Evolutionary conservation across 2,113 vertebrate genomes (phyloP).

Genomic region (Gymnorhina tibicen): DNA sequence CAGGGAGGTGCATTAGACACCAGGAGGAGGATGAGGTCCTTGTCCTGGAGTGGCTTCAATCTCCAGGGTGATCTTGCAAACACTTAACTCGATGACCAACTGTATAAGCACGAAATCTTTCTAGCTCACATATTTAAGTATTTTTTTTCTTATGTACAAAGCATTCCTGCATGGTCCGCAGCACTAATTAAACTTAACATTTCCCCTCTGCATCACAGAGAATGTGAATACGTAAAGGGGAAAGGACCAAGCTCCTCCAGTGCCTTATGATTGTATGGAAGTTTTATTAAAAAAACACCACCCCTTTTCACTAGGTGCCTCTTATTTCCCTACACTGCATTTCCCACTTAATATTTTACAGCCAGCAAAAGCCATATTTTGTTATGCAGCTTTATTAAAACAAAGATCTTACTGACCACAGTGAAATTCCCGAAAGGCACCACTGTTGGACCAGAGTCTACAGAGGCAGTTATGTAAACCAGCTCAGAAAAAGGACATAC

Average conservation of each 20-base stretch:
- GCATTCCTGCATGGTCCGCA: neutral
- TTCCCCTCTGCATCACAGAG: neutral
- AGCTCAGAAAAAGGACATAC: conserved; percentile 44
- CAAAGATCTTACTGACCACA: conserved; percentile 38
- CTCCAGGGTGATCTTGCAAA: conserved; percentile 50
- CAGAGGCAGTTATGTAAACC: conserved; percentile 44
- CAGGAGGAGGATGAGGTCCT: conserved; percentile 51
- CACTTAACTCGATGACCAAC: conserved; percentile 50
- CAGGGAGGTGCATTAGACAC: conserved; percentile 51
- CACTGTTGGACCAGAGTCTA: neutral
- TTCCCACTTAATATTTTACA: conserved; percentile 49
- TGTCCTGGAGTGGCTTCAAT: conserved; percentile 54
- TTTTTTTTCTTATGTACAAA: neutral
- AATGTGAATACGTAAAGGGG: neutral
- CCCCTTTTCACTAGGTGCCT: neutral
- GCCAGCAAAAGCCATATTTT: neutral
- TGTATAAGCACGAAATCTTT: neutral
- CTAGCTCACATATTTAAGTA: neutral
- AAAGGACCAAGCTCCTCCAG: neutral
- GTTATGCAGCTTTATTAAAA: conserved; percentile 23
- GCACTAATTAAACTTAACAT: neutral
- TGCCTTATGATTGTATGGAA: neutral
- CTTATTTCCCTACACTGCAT: conserved; percentile 17
- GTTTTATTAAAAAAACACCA: conserved; percentile 13
- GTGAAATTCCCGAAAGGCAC: neutral